Conservation (phyloP, 2,797 vertebrate genomes). For the Chiloscyllium punctatum region DNA sequence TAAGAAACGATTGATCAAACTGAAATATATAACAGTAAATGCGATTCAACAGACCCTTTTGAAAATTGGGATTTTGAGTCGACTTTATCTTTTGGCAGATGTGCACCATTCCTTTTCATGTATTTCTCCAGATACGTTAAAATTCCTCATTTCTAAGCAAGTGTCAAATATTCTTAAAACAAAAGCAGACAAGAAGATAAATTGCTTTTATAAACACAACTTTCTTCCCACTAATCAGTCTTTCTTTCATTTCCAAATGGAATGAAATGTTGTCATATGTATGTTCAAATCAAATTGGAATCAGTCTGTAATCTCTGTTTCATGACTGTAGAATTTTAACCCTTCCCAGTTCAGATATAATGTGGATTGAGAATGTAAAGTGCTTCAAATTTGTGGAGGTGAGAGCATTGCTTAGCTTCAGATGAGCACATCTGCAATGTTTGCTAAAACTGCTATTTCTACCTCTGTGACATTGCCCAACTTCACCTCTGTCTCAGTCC, state of each 20-base stretch:
- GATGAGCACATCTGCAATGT: neutral
- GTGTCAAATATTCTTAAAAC: constrained; percentile 22
- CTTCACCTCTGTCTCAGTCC: neutral
- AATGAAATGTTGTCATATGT: constrained; percentile 6
- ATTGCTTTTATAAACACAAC: constrained; percentile 12
- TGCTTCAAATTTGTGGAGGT: neutral
- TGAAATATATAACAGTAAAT: constrained; percentile 3
- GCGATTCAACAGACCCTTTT: neutral
- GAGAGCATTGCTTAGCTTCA: neutral
- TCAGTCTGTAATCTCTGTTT: neutral
- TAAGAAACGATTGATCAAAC: constrained; percentile 2
- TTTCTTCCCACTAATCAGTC: neutral
- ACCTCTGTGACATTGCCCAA: neutral
- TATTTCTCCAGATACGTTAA: neutral
- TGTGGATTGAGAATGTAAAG: neutral
- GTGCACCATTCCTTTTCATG: constrained; percentile 17
- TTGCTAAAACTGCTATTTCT: neutral
- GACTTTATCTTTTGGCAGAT: neutral
- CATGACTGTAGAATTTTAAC: neutral
- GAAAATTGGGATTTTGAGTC: constrained; percentile 25
- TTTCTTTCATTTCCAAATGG: neutral
- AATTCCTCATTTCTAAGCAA: constrained; percentile 5
- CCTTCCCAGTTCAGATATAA: neutral
- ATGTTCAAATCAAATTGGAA: neutral
- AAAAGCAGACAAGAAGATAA: neutral